Evolutionary conservation across 2,797 vertebrate species (phyloP), one percentile per base, ranked within the genome.

Genomic region (Muscicapa striata): DNA sequence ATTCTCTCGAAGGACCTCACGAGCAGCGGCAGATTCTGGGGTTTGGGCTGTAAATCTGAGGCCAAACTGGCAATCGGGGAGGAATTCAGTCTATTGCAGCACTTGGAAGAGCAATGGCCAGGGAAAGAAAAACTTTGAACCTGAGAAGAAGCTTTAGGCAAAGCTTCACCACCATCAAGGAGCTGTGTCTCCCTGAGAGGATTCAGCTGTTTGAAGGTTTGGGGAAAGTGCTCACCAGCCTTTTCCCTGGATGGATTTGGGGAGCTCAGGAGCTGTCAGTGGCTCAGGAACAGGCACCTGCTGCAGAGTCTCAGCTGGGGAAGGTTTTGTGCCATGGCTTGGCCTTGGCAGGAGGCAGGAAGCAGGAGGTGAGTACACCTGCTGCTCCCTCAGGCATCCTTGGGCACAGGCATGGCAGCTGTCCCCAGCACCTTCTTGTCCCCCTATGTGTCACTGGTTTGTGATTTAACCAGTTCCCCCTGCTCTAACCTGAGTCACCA

Each of bases 31-130:
- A 23, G 87, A 84, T 93, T 92, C 92, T 4, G 32, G 88, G 84
- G 72, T 69, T 84, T 59, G 89, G 90, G 87, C 89, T 66, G 23
- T 96, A 96, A 96, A 97, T 97, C 95, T 92, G 73, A 69, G 93
- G 51, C 58, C 93, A 96, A 96, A 97, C 74, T 66, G 88, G 80
- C 83, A 30, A 52, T 26, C 1, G 0, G 41, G 77, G 75, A 58
- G 78, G 66, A 74, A 63, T 58, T 90, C 15, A 15, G 46, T 45
- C 49, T 57, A 54, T 61, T 69, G 88, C 76, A 72, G 46, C 26
- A 9, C 82, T 92, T 94, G 1, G 29, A 77, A 86, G 45, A 92
- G 73, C 62, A 30, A 7, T 0, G 15, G 40, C 22, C 69, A 41
- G 45, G 22, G 38, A 43, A 74, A 40, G 67, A 43, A 72, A 89